Percentiles rank a stretch among this genome's conserved stretches.
Conservation (phyloP, 2,888 invertebrate species). For the Blomia tropicalis region DNA sequence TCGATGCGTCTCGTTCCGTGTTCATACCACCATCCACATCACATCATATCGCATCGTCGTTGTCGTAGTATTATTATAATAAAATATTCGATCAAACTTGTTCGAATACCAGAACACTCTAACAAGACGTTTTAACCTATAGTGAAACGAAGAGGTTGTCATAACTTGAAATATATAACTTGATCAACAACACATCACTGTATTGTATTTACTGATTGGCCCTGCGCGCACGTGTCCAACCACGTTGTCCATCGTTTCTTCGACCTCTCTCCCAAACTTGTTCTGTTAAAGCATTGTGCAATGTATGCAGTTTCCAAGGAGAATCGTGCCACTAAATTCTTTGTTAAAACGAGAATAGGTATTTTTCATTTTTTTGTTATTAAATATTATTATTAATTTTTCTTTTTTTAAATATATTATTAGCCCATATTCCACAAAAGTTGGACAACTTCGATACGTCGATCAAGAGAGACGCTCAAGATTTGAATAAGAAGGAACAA, state of each 20-base stretch:
- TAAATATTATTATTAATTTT: slow-evolving; percentile 4
- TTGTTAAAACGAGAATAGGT: slow-evolving; percentile 69
- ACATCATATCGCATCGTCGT: no score
- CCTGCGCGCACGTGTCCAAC: neutral
- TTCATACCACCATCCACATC: no score
- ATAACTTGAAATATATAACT: no score
- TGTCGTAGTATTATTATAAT: no score
- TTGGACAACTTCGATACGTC: slow-evolving; percentile 59
- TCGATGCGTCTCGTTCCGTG: no score
- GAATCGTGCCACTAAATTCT: slow-evolving; percentile 58
- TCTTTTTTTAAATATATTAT: slow-evolving; percentile 18
- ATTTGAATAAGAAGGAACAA: neutral
- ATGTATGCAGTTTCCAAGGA: slow-evolving; percentile 78
- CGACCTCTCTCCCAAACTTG: neutral
- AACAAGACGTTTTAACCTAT: no score
- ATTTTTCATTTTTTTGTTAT: slow-evolving; percentile 29
- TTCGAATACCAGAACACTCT: no score
- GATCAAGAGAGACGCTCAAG: slow-evolving; percentile 36
- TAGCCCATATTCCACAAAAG: slow-evolving; percentile 49
- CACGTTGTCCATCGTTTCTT: neutral
- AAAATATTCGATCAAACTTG: no score
- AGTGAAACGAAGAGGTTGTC: no score
- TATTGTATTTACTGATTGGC: no score
- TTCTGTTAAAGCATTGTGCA: no score
- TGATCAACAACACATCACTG: no score